Evolutionary conservation across 2,797 vertebrate species (phyloP).

Genomic region (Hydrophis major): DNA sequence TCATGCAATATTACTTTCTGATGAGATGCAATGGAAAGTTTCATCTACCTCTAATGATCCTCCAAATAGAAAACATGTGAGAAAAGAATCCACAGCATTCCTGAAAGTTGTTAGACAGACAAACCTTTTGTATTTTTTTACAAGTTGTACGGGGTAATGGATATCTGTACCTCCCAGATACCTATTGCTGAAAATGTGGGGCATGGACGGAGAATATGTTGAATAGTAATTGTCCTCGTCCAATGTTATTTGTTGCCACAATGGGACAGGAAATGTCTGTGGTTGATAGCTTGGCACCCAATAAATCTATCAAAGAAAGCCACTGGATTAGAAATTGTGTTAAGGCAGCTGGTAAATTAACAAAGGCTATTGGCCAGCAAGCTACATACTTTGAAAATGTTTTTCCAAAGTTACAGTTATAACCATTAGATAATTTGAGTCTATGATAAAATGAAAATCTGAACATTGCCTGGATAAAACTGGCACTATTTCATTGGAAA

Average conservation of each 20-base stretch:
- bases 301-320: neutral
- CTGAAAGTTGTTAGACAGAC: neutral
- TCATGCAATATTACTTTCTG: neutral
- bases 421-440: neutral
- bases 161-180: neutral
- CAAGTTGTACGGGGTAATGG: neutral
- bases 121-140: neutral
- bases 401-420: neutral
- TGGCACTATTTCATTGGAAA: neutral
- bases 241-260: neutral
- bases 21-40: neutral
- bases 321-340: neutral
- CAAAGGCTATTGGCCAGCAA: neutral
- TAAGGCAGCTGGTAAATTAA: neutral
- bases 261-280: neutral
- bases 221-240: neutral
- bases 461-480: neutral
- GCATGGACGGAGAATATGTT: no score
- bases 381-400: neutral
- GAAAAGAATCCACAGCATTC: neutral
- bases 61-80: neutral
- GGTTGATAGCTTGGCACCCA: no score
- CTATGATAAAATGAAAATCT: neutral
- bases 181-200: neutral
- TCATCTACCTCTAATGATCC: neutral